phyloP scores from a whole-genome alignment of 30 jellyfish, hydroid and myxozoan species.

The Hydractinia echinata region DNA sequence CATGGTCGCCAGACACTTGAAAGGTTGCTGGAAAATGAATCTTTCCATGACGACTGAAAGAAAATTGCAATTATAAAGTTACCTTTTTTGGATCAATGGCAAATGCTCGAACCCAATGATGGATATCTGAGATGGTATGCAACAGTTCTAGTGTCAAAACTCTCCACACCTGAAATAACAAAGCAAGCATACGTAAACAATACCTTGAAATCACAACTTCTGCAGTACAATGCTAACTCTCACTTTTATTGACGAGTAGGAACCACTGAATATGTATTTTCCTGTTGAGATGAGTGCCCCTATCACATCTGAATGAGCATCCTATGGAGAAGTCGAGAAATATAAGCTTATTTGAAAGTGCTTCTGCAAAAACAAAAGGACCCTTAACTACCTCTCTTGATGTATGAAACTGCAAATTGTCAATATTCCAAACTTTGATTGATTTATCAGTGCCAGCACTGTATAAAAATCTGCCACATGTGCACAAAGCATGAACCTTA shows the following conservation, averaged over 20 bases:
- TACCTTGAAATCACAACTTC: neutral
- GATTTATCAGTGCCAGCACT: constrained; percentile 96
- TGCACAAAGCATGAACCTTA: constrained; percentile 93
- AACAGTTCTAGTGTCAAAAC: constrained; percentile 59
- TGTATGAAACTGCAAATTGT: constrained; percentile 24
- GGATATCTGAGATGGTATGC: constrained; percentile 60
- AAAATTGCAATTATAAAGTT: neutral
- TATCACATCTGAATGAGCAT: constrained; percentile 90
- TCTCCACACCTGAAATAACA: constrained; percentile 73
- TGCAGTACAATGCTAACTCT: neutral
- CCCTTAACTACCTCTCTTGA: constrained; percentile 59
- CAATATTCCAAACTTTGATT: constrained; percentile 73
- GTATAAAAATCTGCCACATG: constrained; percentile 69
- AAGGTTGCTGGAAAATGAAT: too few species aligned
- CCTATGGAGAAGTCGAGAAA: constrained; percentile 38
- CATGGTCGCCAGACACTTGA: too few species aligned
- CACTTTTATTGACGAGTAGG: constrained; percentile 87
- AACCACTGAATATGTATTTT: constrained; percentile 78
- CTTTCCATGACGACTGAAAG: too few species aligned
- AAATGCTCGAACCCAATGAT: constrained; percentile 97
- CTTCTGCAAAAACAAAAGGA: too few species aligned
- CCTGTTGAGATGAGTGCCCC: constrained; percentile 94
- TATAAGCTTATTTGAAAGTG: neutral
- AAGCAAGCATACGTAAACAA: neutral
- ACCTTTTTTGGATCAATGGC: constrained; percentile 71